Percentiles rank a stretch among this genome's conserved stretches.
Evolutionary conservation across 2,113 vertebrate genomes (phyloP).

Genomic region (Struthidea cinerea): DNA sequence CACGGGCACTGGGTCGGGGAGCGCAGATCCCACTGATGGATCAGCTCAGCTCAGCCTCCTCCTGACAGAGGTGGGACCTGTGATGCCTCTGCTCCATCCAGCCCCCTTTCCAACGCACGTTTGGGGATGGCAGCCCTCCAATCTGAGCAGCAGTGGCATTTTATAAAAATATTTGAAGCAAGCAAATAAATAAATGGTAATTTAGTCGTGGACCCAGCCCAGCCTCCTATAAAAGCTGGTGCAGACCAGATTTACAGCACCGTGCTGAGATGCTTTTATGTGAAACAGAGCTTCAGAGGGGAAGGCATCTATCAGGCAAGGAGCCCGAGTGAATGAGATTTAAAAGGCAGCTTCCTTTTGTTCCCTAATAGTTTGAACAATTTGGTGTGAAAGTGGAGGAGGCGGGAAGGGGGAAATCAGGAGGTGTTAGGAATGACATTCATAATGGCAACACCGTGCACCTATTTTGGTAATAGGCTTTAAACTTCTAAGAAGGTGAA

Average conservation of each 20-base stretch:
- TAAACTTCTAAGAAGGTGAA: conserved; percentile 66
- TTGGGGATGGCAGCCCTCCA: neutral
- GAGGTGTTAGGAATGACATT: conserved; percentile 63
- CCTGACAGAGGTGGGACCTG: fast-evolving
- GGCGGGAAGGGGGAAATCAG: conserved; percentile 44
- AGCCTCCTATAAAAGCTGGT: conserved; percentile 66
- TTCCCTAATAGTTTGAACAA: conserved; percentile 70
- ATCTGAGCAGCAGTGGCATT: neutral
- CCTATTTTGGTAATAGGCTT: conserved; percentile 71
- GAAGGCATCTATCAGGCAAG: conserved; percentile 67
- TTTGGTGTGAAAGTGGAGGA: conserved; percentile 55
- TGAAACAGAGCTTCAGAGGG: conserved; percentile 64
- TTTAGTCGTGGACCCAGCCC: conserved; percentile 54
- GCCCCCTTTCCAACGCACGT: fast-evolving
- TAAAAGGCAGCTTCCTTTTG: conserved; percentile 74
- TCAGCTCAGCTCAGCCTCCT: neutral
- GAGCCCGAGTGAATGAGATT: conserved; percentile 63
- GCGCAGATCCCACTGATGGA: neutral
- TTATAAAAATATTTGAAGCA: neutral
- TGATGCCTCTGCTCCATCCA: neutral
- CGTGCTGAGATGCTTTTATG: conserved; percentile 68
- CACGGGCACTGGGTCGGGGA: fast-evolving
- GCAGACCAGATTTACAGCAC: conserved; percentile 72
- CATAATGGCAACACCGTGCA: conserved; percentile 28
- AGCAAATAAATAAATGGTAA: conserved; percentile 57